These are phyloP conservation scores for Megalops atlanticus DNA, from an alignment of 2,113 vertebrate genomes.

Conservation along the genomic window DNA sequence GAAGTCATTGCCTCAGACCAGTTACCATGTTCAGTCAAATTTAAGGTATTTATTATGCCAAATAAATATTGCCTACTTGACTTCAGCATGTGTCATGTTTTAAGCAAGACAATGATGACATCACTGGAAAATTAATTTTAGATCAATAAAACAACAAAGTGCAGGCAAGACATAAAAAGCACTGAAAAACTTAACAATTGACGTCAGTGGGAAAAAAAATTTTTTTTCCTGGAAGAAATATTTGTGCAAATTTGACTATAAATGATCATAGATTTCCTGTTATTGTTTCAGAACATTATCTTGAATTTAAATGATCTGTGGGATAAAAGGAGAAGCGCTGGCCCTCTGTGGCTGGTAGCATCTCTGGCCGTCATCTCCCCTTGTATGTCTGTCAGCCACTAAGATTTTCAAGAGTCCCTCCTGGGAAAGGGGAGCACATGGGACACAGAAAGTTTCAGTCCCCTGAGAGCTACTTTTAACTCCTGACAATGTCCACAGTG, in stretches of 20 bases:
- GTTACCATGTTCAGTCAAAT: slow-evolving; percentile 35
- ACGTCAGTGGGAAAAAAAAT: background rate
- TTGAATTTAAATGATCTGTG: slow-evolving; percentile 57
- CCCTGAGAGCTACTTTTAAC: slow-evolving; percentile 64
- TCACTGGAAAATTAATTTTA: background rate
- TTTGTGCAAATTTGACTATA: background rate
- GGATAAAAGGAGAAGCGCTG: slow-evolving; percentile 47
- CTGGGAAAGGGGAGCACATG: background rate
- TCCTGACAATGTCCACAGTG: slow-evolving; percentile 54
- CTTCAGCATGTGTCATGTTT: no score
- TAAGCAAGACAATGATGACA: background rate
- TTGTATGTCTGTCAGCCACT: slow-evolving; percentile 65
- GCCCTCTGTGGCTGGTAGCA: slow-evolving; percentile 35
- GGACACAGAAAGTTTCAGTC: slow-evolving; percentile 32
- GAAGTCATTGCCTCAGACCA: slow-evolving; percentile 67
- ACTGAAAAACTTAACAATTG: background rate
- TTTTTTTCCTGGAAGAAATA: background rate
- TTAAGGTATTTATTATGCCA: background rate
- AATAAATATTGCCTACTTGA: background rate
- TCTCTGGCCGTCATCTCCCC: slow-evolving; percentile 27
- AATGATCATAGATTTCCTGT: background rate
- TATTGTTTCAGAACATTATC: slow-evolving; percentile 34
- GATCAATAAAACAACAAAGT: background rate
- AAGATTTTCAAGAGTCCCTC: slow-evolving; percentile 37
- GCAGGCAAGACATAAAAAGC: background rate